A percentile compares a stretch with the other conserved stretches of the same genome.
These are phyloP conservation scores for Anguilla rostrata DNA, from an alignment of 2,113 vertebrate genomes.

Conservation along the genomic window DNA sequence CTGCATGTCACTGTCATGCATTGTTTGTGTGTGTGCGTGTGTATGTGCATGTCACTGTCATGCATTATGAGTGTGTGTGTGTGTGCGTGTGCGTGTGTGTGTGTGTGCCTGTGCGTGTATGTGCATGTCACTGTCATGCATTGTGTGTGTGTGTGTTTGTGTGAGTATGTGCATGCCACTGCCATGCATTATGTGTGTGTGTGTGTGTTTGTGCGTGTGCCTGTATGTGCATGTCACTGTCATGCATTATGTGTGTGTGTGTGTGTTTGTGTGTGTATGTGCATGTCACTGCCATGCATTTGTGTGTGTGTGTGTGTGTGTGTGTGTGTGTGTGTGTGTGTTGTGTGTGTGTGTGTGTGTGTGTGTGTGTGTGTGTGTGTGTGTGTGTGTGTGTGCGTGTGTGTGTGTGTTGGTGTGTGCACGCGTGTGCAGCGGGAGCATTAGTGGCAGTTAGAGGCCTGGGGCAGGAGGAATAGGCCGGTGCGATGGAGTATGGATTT, in stretches of 20 bases:
- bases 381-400: constrained; percentile 20
- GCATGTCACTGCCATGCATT: too few relatives aligned
- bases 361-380: background rate
- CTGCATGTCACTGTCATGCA: background rate
- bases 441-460: constrained; percentile 42
- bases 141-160: constrained; percentile 1
- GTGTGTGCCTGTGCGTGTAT: constrained; percentile 2
- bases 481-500: constrained; percentile 62
- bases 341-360: background rate
- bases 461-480: constrained; percentile 49
- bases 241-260: background rate
- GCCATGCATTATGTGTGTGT: too few relatives aligned
- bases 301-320: background rate
- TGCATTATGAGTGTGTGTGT: background rate
- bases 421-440: constrained; percentile 28
- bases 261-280: background rate
- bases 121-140: background rate
- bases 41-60: too few relatives aligned
- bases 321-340: background rate
- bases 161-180: background rate
- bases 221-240: background rate
- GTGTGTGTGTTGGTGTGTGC: constrained; percentile 32
- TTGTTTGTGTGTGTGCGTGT: background rate
- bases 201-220: too few relatives aligned
- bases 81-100: background rate